Base-by-base conservation (phyloP, 2,888 invertebrate species). In the Pediacus dermestoides region DNA sequence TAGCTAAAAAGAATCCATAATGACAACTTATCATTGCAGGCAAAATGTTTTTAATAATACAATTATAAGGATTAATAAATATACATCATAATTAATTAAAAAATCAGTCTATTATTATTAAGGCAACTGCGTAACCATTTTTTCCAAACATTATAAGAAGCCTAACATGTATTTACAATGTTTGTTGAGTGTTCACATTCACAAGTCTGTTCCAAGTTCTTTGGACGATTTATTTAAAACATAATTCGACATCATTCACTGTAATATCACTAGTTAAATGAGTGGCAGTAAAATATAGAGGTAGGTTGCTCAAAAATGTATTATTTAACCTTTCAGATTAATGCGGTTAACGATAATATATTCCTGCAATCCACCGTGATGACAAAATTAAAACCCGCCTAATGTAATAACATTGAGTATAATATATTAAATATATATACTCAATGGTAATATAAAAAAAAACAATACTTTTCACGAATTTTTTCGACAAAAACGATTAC, bases 51-150 rank as follows among this genome's bases (percentile, higher is more conserved):
- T 18, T 18, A 18, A 18, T 18, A 7, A 18, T 6, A n/a, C 21
- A 18, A 18, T 18, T 7, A 6, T 6, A 6, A 18, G 21, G n/a
- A 18, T 18, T 18, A 18, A 7, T 6, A 7, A 7, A 18, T 18
- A n/a, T 18, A 18, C 6, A 7, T 18, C 50, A 43, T 18, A 18
- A 18, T 18, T 18, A 18, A 18, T 9, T 28, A 53, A 61, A 60
- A 60, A 62, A 60, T 62, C 61, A 62, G 61, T 62, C 61, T 62
- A 60, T 62, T 46, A 46, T 50, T 54, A 44, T 53, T 62, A 62
- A 62, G 61, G 61, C 61, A 61, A 57, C 58, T 49, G 52, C 49
- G 58, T 59, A 60, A 55, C 50, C 55, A 53, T 47, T 44, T 51
- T 45, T 45, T 31, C 10, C 10, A 42, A 42, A 39, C 34, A 34